Evolutionary conservation across 2,113 vertebrate species (phyloP).

Genomic region (human (Homo sapiens)): GRCh38 chr9:84981501-84982000

Average conservation of each 20-base stretch:
- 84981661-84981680: background rate
- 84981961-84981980: slow-evolving; percentile 11
- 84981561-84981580: background rate
- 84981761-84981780: slow-evolving; percentile 48
- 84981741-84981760: background rate
- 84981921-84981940: background rate
- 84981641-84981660: background rate
- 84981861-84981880: slow-evolving; percentile 40
- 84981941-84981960: background rate
- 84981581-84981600: background rate
- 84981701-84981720: background rate
- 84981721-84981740: background rate
- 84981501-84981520: slow-evolving; percentile 8
- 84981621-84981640: background rate
- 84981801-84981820: slow-evolving; percentile 44
- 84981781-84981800: slow-evolving; percentile 41
- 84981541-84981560: slow-evolving; percentile 36
- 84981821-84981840: slow-evolving; percentile 4
- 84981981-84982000: background rate
- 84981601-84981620: background rate
- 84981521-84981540: slow-evolving; percentile 12
- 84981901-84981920: background rate
- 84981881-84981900: slow-evolving; percentile 30
- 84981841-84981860: background rate
- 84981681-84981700: background rate